Evolutionary conservation across 2,113 vertebrate genomes (phyloP), one percentile per base, ranked within the genome.

Genomic region (Carollia perspicillata): DNA sequence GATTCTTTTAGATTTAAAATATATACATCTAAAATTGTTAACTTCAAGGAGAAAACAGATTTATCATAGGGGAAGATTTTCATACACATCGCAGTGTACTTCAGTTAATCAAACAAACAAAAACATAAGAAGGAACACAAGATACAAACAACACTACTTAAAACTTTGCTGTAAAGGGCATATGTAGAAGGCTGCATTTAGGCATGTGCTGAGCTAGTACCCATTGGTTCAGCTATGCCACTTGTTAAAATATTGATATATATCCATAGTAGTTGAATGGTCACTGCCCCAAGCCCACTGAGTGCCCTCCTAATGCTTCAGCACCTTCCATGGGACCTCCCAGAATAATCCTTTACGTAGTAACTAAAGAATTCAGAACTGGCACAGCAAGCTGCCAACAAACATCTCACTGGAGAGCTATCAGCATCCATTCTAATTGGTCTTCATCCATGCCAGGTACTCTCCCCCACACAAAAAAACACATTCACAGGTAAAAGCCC

Each of bases 231-330:
- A 66, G 3, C 53, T 37, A 4, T 72, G 49, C 51, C 37, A 49
- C n/a, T 93, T 95, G 9, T 93, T 87, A 90, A 71, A 90, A 93
- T 78, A 49, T n/a, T 95, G 66, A 55, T 84, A 28, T 17, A 84
- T 79, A 10, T 78, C 37, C 33, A 14, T 55, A 83, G 44, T 84
- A 16, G 40, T 71, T 88, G 37, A 84, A 47, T 86, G 94, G 60
- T 77, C 83, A 84, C 53, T 95, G 65, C 40, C 13, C 33, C 63
- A 79, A 49, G 9, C 28, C 23, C 20, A 11, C 20, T 78, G 84
- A 91, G 30, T 91, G 13, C 42, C 91, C 14, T 78, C 8, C 18
- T 78, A 40, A 88, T 72, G 26, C 16, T 89, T 92, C 28, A 96
- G 37, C 16, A 42, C 22, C 26, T 89, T 95, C 77, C 77, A 74